Conservation (phyloP, 2,888 invertebrate genomes). For the Meteorus colon region DNA sequence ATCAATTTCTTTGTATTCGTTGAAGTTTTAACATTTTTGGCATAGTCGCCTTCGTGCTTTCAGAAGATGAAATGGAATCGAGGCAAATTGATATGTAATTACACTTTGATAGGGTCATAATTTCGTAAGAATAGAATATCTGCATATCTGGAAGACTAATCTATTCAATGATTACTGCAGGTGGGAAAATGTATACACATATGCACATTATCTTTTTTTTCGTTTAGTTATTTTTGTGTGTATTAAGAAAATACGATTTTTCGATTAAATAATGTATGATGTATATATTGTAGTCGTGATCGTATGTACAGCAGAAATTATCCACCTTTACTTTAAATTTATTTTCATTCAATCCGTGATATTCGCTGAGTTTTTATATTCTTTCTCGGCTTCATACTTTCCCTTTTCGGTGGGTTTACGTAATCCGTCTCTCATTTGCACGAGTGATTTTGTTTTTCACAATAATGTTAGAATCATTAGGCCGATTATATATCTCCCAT, state of each 20-base stretch:
- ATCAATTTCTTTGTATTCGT: neutral
- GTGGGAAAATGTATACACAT: slow-evolving; percentile 1
- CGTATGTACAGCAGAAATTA: neutral
- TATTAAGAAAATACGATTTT: slow-evolving; percentile 33
- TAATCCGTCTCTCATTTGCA: neutral
- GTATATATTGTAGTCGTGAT: neutral
- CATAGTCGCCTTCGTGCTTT: neutral
- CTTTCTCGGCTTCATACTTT: slow-evolving; percentile 31
- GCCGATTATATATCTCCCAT: neutral
- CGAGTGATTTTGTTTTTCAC: neutral
- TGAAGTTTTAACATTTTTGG: neutral
- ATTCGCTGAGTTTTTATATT: neutral
- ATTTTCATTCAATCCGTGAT: neutral
- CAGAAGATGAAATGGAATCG: slow-evolving; percentile 5
- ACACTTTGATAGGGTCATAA: slow-evolving; percentile 16
- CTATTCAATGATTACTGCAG: slow-evolving; percentile 5
- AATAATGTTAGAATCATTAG: neutral
- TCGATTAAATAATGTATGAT: slow-evolving; percentile 11
- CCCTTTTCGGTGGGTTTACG: slow-evolving; percentile 13
- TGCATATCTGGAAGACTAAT: neutral
- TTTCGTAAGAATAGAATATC: slow-evolving; percentile 17
- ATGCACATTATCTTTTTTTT: slow-evolving; percentile 4
- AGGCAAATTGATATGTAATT: slow-evolving; percentile 40
- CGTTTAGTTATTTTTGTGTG: neutral
- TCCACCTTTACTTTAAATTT: neutral